Base-by-base conservation (phyloP, 2,797 vertebrate species). In the Scolopax bukidnonensis region DNA sequence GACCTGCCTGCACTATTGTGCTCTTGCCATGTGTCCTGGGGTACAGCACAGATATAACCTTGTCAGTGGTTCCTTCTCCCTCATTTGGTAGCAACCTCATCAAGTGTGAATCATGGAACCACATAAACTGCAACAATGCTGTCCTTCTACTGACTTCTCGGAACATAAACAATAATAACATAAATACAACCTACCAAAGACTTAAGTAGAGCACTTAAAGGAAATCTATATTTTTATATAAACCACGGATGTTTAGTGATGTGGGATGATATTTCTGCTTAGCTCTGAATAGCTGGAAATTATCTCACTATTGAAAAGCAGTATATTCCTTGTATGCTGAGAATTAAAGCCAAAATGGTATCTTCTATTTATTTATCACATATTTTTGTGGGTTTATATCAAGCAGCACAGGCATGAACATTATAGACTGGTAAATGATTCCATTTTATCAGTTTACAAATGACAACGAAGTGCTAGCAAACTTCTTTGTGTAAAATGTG, bases 201-300 rank as follows among this genome's bases (percentile, higher is more conserved):
- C 92, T 98, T 95, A 90, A 91, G 96, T 64, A 87, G 95, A 97
- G 97, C 91, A 96, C 97, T 98, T 98, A 97, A 98, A 98, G 97
- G 96, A 97, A 98, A 98, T 98, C 97, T 97, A 95, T 97, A 97
- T 96, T 97, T 97, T 98, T 45, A 83, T 82, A 95, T 97, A 97
- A 98, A 98, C 96, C 95, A 79, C 89, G 61, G 95, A 90, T 97
- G 97, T 98, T 98, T 97, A 96, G 95, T 32, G 60, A 92, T 20
- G 73, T 90, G 94, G 93, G 94, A 61, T 56, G 87, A 64, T 89
- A 65, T 78, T 96, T 94, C 94, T 95, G 95, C 95, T 96, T 91
- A 84, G 95, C 92, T 96, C 91, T 87, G 89, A 94, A 87, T 83
- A 95, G 70, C 86, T 93, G 89, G 78, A 96, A 97, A 92, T 82